Conservation (phyloP, 2,888 invertebrate genomes). For the Pristionchus japonicus region DNA sequence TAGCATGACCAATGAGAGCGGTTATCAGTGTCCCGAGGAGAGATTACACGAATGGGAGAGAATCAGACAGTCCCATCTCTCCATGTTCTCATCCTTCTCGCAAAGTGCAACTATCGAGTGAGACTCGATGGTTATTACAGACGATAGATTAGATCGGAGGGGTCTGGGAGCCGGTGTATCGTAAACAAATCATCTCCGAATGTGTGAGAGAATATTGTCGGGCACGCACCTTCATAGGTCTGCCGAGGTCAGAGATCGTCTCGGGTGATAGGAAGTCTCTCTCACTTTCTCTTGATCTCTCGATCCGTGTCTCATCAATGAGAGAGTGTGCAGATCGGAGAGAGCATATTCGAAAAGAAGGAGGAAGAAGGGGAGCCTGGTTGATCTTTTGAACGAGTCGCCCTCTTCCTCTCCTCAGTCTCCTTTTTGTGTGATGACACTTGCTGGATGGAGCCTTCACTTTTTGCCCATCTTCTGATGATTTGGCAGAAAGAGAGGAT, state of each 20-base stretch:
- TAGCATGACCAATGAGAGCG: slow-evolving; percentile 26
- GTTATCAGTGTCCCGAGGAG: neutral
- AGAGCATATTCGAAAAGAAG: no score
- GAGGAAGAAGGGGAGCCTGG: neutral
- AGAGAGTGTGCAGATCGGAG: no score
- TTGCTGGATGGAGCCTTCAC: neutral
- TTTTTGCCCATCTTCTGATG: no score
- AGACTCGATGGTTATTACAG: neutral
- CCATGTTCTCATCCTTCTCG: no score
- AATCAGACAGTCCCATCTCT: no score
- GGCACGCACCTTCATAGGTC: neutral
- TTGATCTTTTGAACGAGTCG: slow-evolving; percentile 6
- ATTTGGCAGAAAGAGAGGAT: no score
- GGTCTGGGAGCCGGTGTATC: slow-evolving; percentile 3
- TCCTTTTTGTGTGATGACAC: neutral
- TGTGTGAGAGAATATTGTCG: neutral
- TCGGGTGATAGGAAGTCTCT: neutral
- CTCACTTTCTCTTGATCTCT: no score
- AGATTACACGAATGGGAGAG: no score
- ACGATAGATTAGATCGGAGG: neutral
- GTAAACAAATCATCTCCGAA: slow-evolving; percentile 41
- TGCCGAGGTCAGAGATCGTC: slow-evolving; percentile 11
- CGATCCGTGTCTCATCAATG: no score
- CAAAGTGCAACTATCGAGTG: slow-evolving; percentile 34
- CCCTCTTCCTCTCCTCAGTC: neutral